These are phyloP conservation scores for Encarsia formosa DNA, from an alignment of 2,888 invertebrate species.

Conservation along the genomic window DNA sequence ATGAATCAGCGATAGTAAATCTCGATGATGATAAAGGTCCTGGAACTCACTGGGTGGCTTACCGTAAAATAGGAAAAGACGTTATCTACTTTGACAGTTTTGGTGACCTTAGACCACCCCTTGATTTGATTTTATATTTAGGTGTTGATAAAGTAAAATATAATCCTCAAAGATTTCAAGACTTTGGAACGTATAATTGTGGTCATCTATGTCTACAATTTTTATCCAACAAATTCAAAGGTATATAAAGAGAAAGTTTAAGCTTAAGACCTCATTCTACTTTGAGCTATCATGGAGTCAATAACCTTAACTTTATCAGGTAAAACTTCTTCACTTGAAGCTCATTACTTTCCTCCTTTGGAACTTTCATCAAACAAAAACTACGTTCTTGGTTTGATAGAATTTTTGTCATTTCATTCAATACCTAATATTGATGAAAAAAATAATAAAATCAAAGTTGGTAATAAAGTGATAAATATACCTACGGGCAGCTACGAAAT, in stretches of 20 bases:
- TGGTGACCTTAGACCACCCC: conserved; percentile 40
- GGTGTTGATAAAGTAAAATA: conserved; percentile 25
- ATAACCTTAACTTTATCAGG: not conserved
- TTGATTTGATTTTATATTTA: conserved; percentile 36
- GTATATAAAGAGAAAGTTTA: not conserved
- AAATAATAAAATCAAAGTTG: conserved; percentile 18
- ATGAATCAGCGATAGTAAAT: not conserved
- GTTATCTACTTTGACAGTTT: conserved; percentile 45
- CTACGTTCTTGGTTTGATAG: not conserved
- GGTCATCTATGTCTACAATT: conserved; percentile 22
- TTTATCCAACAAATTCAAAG: not conserved
- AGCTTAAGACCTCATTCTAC: not conserved
- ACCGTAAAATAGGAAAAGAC: conserved; percentile 35
- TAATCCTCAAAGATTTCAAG: conserved; percentile 37
- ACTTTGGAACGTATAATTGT: conserved; percentile 34
- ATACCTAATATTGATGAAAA: conserved; percentile 11
- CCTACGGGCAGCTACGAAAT: conserved; percentile 4
- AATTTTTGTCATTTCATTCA: not conserved
- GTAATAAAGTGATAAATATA: not conserved
- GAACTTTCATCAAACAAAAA: not conserved
- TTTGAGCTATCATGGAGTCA: not conserved
- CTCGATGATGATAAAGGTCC: conserved; percentile 1
- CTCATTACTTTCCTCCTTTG: too few relatives aligned
- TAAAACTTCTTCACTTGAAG: too few relatives aligned
- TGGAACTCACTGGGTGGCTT: conserved; percentile 16